Percentiles rank a stretch among this genome's conserved stretches.
phyloP scores from a whole-genome alignment of 1,140 invertebrate genomes.

The Lepidotrigona ventralis region DNA sequence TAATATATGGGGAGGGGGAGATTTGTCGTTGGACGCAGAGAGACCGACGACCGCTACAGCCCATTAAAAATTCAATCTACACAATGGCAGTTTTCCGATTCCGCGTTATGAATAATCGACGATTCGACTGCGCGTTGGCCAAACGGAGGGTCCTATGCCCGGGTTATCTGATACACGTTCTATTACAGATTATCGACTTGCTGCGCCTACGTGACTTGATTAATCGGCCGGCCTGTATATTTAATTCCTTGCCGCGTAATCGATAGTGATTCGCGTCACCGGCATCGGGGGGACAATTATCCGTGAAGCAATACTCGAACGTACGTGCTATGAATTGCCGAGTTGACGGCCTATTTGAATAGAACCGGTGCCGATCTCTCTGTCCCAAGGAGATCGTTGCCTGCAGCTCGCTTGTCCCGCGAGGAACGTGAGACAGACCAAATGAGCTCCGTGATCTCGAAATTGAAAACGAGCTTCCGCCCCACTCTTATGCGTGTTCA shows the following conservation, averaged over 20 bases:
- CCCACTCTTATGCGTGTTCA: background rate
- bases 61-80: constrained; percentile 14
- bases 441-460: background rate
- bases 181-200: constrained; percentile 41
- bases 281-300: constrained; percentile 34
- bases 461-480: background rate
- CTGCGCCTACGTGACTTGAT: constrained; percentile 50
- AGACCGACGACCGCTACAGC: too few relatives aligned
- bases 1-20: background rate
- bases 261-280: constrained; percentile 39
- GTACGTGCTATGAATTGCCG: constrained; percentile 18
- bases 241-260: constrained; percentile 55
- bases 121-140: background rate
- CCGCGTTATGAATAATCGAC: constrained; percentile 19
- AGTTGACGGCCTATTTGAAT: constrained; percentile 6
- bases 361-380: background rate
- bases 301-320: constrained; percentile 36
- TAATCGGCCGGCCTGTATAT: constrained; percentile 55
- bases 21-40: background rate
- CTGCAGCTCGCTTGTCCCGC: background rate
- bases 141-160: background rate
- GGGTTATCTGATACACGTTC: constrained; percentile 25
- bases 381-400: constrained; percentile 7
- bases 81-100: constrained; percentile 4
- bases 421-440: background rate